Conservation (phyloP, 2,113 vertebrate genomes). For the Pelusios castaneus region DNA sequence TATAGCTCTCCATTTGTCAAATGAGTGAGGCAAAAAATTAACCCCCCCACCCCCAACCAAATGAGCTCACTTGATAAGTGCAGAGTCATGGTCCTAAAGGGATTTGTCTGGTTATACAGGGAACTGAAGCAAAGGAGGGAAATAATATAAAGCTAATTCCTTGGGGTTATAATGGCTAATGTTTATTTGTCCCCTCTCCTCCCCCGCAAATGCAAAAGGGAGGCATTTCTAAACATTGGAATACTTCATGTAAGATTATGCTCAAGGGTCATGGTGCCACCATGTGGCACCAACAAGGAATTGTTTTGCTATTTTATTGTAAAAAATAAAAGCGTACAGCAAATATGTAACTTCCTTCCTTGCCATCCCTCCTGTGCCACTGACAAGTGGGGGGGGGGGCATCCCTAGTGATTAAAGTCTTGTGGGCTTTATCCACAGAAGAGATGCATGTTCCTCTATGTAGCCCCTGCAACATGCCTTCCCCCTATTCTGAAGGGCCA, state of each 20-base stretch:
- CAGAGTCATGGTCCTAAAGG: constrained; percentile 64
- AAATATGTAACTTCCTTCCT: background rate
- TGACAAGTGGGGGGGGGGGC: background rate
- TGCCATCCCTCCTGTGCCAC: background rate
- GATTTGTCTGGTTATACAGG: constrained; percentile 24
- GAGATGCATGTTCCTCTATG: rapidly evolving
- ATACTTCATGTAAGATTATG: background rate
- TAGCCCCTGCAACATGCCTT: background rate
- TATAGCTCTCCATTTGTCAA: constrained; percentile 48
- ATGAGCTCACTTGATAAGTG: constrained; percentile 58
- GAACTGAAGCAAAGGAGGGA: constrained; percentile 3
- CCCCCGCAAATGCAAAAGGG: background rate
- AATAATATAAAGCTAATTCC: background rate
- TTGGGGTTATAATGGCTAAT: background rate
- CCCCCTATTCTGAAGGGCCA: background rate
- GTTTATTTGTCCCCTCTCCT: background rate
- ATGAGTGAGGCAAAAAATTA: background rate
- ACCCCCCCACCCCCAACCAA: background rate
- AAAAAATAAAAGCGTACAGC: background rate
- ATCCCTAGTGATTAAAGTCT: background rate
- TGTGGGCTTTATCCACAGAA: background rate
- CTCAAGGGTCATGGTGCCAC: background rate
- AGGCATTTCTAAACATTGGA: background rate
- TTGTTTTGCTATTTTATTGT: rapidly evolving
- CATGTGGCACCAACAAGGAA: background rate